Evolutionary conservation across 2,888 invertebrate species (phyloP), one percentile per base, ranked within the genome.

Genomic region (Thysanoteuthis rhombus): DNA sequence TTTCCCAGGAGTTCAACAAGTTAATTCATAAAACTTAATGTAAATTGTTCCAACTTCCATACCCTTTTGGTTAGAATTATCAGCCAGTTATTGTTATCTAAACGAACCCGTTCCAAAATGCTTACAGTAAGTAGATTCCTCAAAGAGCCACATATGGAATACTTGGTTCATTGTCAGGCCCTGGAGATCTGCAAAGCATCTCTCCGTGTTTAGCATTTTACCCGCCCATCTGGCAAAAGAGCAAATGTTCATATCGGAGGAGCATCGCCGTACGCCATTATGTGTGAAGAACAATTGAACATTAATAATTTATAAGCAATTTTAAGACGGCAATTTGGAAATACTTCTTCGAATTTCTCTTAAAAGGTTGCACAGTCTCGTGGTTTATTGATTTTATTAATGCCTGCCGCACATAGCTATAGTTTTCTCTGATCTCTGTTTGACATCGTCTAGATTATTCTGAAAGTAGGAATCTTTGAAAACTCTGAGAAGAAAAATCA

Each of bases 251-350:
- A 75, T 8, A 16, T n/a, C n/a, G 75, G 75, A 75, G 36, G n/a
- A 75, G 2, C 75, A 36, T 36, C n/a, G n/a, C 75, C n/a, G 19
- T n/a, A n/a, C n/a, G n/a, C n/a, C n/a, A 75, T 75, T 75, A 75
- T 16, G n/a, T 75, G n/a, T 36, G 75, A 36, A 75, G n/a, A 75
- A n/a, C 75, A n/a, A 75, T 75, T 75, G 75, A 36, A 36, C n/a
- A 75, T 75, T n/a, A 75, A 75, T 75, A 75, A 75, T 75, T 75
- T n/a, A n/a, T n/a, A 75, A 75, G n/a, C n/a, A 75, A n/a, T 75
- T 75, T 36, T 75, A 36, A 75, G 75, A 75, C n/a, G 12, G 32
- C 75, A 75, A 75, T 75, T 75, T 75, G 4, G 75, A n/a, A 75
- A 75, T 52, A 75, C 16, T n/a, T n/a, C n/a, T 75, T 12, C n/a